Evolutionary conservation across 1,140 invertebrate genomes (phyloP), one percentile per base, ranked within the genome.

Genomic region (Platyscapa corneri): DNA sequence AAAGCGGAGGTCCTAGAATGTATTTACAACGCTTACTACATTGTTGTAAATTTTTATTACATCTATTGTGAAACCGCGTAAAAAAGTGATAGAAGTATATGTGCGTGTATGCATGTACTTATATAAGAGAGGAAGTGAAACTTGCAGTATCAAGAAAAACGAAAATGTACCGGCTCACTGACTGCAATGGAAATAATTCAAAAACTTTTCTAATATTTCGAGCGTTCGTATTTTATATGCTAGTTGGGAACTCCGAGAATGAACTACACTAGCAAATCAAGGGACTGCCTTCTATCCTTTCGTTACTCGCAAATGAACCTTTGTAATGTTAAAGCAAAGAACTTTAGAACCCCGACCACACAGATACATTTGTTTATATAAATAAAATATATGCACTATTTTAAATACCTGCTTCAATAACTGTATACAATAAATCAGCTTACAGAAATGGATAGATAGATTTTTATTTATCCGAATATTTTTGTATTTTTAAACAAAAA

Each of bases 191-290:
- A 82, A 86, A 82, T 86, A 86, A 78, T 86, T 86, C 60, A 77
- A 82, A 85, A 86, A 86, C 72, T 86, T 86, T 86, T 86, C 85
- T 82, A 86, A 86, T 86, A 86, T 86, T 86, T 86, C 46, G 80
- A 74, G 67, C n/a, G 56, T 56, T 65, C 16, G 70, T 53, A 46
- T 60, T 82, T 83, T 76, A 18, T 64, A 53, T 23, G n/a, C 53
- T 34, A 32, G 53, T 10, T 32, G 32, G 53, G 18, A 27, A 16
- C 34, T 27, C 16, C 42, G 42, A 46, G 42, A 46, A 46, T 46
- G 42, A 46, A 46, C 42, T 46, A 46, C 42, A 5, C 42, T 32
- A 30, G 34, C 60, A 74, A 34, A 65, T 34, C 67, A 27, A 64
- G 34, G 49, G 46, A 53, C 70, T 72, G 10, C 20, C 6, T 30